These are phyloP conservation scores for Amblyraja radiata DNA, from an alignment of 2,797 vertebrate genomes.

Conservation along the genomic window DNA sequence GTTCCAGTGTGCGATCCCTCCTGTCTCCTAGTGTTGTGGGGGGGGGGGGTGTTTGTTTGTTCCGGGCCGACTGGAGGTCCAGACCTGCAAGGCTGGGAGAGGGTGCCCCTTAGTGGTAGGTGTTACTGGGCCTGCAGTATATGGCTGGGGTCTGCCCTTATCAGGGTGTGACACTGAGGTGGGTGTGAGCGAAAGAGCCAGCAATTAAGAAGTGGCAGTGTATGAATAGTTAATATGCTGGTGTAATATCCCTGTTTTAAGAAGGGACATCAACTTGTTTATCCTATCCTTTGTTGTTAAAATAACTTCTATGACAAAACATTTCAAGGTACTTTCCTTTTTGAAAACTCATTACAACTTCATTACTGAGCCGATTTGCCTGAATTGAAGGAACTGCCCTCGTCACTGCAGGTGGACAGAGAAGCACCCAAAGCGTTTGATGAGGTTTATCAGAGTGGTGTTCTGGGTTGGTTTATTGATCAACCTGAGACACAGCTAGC, in stretches of 20 bases:
- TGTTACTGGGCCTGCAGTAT: too few species aligned
- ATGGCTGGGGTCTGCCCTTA: not conserved
- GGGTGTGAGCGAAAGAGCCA: not conserved
- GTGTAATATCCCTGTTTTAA: too few species aligned
- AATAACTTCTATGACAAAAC: not conserved
- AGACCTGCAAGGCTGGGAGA: not conserved
- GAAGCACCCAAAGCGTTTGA: not conserved
- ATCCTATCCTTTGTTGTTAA: not conserved
- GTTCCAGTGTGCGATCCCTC: too few species aligned
- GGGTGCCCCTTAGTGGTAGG: not conserved
- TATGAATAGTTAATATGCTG: not conserved
- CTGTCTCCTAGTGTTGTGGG: too few species aligned
- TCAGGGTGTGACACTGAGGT: not conserved
- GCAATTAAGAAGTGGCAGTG: not conserved
- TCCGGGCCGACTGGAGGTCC: not conserved
- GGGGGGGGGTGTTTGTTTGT: too few species aligned
- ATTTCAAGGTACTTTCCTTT: not conserved
- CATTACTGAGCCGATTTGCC: not conserved
- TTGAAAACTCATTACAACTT: not conserved
- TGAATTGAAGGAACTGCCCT: not conserved
- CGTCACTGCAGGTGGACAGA: not conserved
- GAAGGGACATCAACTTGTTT: not conserved
- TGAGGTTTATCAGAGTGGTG: not conserved
- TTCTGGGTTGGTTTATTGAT: conserved; percentile 21
- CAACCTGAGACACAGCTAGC: not conserved